phyloP scores from a whole-genome alignment of 2,113 vertebrate species.

The Corapipo altera region DNA sequence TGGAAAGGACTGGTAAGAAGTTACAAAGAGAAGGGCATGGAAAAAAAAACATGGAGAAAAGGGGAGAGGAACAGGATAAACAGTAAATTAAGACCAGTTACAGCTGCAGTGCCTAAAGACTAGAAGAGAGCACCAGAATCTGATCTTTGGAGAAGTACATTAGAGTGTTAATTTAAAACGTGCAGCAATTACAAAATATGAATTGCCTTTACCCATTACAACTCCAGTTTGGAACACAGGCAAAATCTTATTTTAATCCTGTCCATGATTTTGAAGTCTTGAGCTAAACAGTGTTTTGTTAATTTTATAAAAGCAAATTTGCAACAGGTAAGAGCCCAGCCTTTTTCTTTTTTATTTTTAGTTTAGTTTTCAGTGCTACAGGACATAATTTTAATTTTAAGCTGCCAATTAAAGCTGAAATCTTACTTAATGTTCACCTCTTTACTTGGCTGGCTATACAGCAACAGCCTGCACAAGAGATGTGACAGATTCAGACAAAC shows the following conservation, averaged over 20 bases:
- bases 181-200: background rate
- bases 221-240: background rate
- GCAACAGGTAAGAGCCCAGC: background rate
- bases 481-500: conserved; percentile 5
- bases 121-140: background rate
- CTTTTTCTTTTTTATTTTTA: no score
- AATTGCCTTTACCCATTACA: background rate
- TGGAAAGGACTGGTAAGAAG: background rate
- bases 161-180: background rate
- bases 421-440: background rate
- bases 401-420: background rate
- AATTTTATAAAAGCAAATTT: background rate
- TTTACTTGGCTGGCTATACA: background rate
- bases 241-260: background rate
- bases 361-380: background rate
- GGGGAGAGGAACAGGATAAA: background rate
- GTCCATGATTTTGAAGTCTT: background rate
- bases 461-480: background rate
- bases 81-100: background rate
- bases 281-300: background rate
- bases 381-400: background rate
- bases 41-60: background rate
- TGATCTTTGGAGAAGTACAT: background rate
- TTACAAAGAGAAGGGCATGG: background rate
- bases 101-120: background rate